Evolutionary conservation across 2,113 vertebrate species (phyloP).

Genomic region (Ahaetulla prasina): DNA sequence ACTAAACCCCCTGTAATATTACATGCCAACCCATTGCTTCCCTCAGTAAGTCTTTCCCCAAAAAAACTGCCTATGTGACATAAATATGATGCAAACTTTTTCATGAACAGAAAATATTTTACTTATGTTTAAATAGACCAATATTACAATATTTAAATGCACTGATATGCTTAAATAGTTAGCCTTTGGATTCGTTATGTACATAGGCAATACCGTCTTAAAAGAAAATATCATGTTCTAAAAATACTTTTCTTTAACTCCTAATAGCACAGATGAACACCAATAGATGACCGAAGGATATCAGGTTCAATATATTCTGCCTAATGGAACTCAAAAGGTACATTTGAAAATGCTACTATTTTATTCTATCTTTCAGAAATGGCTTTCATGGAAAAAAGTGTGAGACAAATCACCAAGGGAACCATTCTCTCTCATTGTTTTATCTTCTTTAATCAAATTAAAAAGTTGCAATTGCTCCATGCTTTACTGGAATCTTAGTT

Average conservation of each 20-base stretch:
- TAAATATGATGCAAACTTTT: constrained; percentile 33
- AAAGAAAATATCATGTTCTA: background rate
- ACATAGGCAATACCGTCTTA: background rate
- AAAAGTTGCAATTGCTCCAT: constrained; percentile 30
- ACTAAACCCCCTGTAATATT: constrained; percentile 54
- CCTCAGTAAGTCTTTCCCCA: constrained; percentile 1
- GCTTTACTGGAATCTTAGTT: constrained; percentile 1
- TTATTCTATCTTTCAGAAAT: background rate
- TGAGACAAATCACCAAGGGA: background rate
- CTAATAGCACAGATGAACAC: constrained; percentile 10
- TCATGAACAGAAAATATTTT: constrained; percentile 4
- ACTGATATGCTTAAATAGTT: background rate
- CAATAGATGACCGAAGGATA: constrained; percentile 19
- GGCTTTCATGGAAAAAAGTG: background rate
- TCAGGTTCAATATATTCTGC: background rate
- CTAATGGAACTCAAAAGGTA: background rate
- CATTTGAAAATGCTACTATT: background rate
- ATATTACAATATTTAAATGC: constrained; percentile 25
- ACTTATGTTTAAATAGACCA: constrained; percentile 21
- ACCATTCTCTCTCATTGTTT: background rate
- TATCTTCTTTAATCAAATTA: constrained; percentile 5
- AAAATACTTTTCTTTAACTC: constrained; percentile 27
- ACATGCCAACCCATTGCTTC: constrained; percentile 24
- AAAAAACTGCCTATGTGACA: constrained; percentile 31
- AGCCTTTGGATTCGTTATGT: background rate